phyloP scores from a whole-genome alignment of 2,888 invertebrate species.

The Leucania comma region DNA sequence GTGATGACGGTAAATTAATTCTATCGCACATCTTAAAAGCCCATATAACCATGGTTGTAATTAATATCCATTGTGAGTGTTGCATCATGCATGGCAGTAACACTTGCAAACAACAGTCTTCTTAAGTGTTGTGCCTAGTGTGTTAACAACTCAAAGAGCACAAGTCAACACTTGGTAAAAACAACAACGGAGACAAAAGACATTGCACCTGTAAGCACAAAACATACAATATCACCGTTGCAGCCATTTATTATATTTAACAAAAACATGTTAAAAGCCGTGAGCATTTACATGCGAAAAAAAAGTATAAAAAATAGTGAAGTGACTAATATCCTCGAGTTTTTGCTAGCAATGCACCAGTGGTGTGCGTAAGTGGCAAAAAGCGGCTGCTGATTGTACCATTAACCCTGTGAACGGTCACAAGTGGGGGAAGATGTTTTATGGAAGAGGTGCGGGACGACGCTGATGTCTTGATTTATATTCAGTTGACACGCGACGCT shows the following conservation, averaged over 20 bases:
- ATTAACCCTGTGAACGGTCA: constrained; percentile 69
- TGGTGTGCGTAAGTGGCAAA: constrained; percentile 32
- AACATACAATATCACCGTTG: constrained; percentile 27
- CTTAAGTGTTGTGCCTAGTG: constrained; percentile 12
- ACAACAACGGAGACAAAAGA: constrained; percentile 13
- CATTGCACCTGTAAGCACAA: constrained; percentile 37
- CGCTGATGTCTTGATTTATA: constrained; percentile 57
- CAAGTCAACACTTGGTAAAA: constrained; percentile 10
- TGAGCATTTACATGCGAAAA: constrained; percentile 31
- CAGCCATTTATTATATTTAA: constrained; percentile 25
- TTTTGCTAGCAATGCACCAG: constrained; percentile 37
- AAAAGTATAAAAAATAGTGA: constrained; percentile 17
- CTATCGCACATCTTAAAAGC: constrained; percentile 38
- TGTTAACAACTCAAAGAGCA: constrained; percentile 11
- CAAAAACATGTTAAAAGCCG: constrained; percentile 39
- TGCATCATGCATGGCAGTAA: constrained; percentile 19
- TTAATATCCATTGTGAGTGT: constrained; percentile 38
- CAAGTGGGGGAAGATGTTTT: constrained; percentile 53
- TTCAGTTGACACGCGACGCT: constrained; percentile 60
- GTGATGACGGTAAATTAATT: constrained; percentile 24
- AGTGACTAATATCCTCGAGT: constrained; percentile 18
- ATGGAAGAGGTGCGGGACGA: constrained; percentile 43
- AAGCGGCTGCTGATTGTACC: constrained; percentile 49
- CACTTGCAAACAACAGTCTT: constrained; percentile 20
- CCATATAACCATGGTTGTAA: constrained; percentile 33